Base-by-base conservation (phyloP, 1,140 invertebrate genomes). In the Hypothenemus hampei region DNA sequence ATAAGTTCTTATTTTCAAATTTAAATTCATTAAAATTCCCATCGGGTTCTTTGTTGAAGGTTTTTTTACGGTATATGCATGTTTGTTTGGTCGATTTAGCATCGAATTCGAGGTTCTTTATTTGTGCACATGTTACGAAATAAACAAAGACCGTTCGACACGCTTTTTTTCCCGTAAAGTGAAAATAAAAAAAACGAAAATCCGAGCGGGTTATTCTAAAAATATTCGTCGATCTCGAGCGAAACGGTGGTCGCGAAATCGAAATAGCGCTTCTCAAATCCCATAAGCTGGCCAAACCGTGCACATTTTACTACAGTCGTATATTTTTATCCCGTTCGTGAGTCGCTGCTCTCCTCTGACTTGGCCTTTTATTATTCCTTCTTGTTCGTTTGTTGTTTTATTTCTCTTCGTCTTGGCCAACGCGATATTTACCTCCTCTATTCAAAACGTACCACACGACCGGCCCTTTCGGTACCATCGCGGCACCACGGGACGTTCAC, bases 181-280 rank as follows among this genome's bases (percentile, higher is more conserved):
- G 11, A 4, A 15, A 48, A 46, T 33, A 51, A 51, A 41, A n/a
- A 36, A 19, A 21, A 16, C 36, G 29, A 51, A 51, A 19, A 51
- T 41, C 48, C 19, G n/a, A 33, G 48, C 23, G 37, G 37, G 39
- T 26, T 8, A 16, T 15, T 35, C 48, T 51, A 51, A 51, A 51
- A 51, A 51, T 51, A 51, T 20, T 26, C 36, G 15, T 35, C 22
- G 18, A 51, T 29, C 36, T 37, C 13, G 20, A 41, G 48, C 36
- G 23, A 41, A 51, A 37, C 37, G 29, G 48, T 51, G 48, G 48
- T 51, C 48, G 48, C 48, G 37, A 51, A 51, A 51, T 40, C 31
- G 48, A 20, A 24, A 44, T 23, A 44, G 26, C 8, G 35, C 35
- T 24, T 49, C 48, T 51, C 22, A 41, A 35, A 51, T 36, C 26